Evolutionary conservation across 2,113 vertebrate species (phyloP).

Genomic region (Rhinolophus ferrumequinum): DNA sequence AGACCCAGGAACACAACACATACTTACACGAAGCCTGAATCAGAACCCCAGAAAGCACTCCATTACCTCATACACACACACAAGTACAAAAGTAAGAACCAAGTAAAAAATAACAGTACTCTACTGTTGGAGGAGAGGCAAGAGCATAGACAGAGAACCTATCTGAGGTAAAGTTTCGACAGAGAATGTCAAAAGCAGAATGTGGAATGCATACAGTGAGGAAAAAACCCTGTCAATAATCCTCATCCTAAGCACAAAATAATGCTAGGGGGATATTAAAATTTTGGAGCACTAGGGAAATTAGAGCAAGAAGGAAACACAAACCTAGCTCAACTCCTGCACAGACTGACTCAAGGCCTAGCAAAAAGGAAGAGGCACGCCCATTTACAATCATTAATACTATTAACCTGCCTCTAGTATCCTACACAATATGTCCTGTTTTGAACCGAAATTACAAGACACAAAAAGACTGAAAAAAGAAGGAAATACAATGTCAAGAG

Average conservation of each 20-base stretch:
- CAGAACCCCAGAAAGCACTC: background rate
- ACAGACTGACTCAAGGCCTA: background rate
- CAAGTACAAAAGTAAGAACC: background rate
- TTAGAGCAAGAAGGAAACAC: conserved; percentile 15
- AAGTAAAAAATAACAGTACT: background rate
- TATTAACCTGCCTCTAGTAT: background rate
- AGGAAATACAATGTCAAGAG: background rate
- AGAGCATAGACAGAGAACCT: background rate
- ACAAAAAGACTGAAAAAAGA: background rate
- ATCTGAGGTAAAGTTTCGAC: background rate
- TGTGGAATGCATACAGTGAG: background rate
- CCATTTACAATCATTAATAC: background rate
- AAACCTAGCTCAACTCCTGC: background rate
- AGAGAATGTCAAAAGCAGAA: background rate
- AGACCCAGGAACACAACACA: background rate
- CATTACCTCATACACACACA: background rate
- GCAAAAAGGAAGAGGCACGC: background rate
- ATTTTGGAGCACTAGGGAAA: background rate
- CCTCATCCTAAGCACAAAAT: background rate
- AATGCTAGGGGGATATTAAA: background rate
- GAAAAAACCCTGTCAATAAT: background rate
- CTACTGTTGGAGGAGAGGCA: background rate
- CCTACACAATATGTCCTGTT: background rate
- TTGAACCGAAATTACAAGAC: background rate
- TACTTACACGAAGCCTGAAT: background rate